Evolutionary conservation across 1,140 invertebrate species (phyloP), one percentile per base, ranked within the genome.

Genomic region (Lerema accius): DNA sequence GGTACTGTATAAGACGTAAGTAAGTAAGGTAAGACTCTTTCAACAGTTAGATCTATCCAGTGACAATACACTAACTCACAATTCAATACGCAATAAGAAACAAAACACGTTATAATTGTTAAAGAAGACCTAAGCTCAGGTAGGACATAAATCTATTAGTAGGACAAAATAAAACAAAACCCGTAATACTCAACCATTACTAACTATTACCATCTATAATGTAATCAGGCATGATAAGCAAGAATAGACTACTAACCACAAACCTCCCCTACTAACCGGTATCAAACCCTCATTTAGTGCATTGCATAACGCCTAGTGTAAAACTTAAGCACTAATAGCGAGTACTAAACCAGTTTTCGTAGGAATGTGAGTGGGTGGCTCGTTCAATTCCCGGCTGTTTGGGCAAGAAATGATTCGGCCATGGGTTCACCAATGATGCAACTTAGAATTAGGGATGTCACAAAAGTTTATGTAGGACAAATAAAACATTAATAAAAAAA

Each of bases 371-470:
- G 53, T 56, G 53, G 53, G 53, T 56, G 53, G 23, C 37, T 50
- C 49, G 53, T 56, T 56, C 40, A 40, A 45, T 56, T 45, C 53
- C 53, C 53, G 39, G 40, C 53, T 56, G 53, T 56, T 56, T 56
- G 53, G 53, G 17, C 53, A 56, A 56, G 53, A 43, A 56, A 56
- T 26, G 39, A 43, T 56, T 56, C 39, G 53, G 53, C 39, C 40
- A 56, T 23, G 53, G 50, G 37, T 53, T 16, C 37, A 32, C 17
- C 49, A 17, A 40, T 56, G 53, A 56, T 56, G 23, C 40, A 56
- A 56, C 53, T 43, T n/a, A 23, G 40, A 55, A 32, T 11, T 56
- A 56, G 40, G 40, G 51, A n/a, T 55, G 53, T 45, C 11, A 23
- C 19, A 9, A 9, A 37, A 37, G 17, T 50, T n/a, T 14, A 23